These are phyloP conservation scores for Chiroxiphia lanceolata DNA, from an alignment of 2,797 vertebrate genomes.

Conservation along the genomic window DNA sequence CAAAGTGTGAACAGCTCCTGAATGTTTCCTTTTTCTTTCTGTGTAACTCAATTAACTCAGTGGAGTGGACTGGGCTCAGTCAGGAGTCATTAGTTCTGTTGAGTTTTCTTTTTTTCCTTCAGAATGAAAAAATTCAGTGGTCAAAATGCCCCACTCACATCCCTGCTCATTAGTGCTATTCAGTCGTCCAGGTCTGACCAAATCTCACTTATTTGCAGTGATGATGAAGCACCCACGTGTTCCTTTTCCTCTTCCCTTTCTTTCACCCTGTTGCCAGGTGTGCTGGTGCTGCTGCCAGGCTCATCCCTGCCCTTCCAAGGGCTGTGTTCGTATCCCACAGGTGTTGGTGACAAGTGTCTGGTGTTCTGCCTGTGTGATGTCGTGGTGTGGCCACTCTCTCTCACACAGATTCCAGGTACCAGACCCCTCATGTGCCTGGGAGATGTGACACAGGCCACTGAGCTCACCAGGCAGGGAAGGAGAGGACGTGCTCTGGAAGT, in stretches of 20 bases:
- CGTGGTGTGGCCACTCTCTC: neutral
- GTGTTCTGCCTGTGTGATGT: neutral
- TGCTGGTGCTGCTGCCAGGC: neutral
- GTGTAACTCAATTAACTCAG: neutral
- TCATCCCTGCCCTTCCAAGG: neutral
- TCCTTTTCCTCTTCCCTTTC: neutral
- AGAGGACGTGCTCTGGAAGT: neutral
- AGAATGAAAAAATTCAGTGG: neutral
- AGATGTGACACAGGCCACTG: neutral
- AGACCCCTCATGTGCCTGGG: fast-evolving
- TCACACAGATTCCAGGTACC: neutral
- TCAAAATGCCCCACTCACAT: neutral
- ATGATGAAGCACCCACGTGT: neutral
- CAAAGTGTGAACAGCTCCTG: neutral
- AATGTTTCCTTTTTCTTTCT: neutral
- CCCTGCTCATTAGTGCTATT: neutral
- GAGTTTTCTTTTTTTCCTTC: neutral
- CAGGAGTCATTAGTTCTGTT: neutral
- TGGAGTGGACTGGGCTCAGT: neutral
- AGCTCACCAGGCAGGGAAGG: neutral
- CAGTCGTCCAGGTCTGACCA: neutral
- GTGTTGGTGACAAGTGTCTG: neutral
- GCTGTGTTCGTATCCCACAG: neutral
- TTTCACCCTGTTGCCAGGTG: neutral
- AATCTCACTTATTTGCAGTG: neutral